A percentile compares a stretch with the other conserved stretches of the same genome.
phyloP scores from a whole-genome alignment of 2,888 invertebrate genomes.

The Ptilodon capucinus region DNA sequence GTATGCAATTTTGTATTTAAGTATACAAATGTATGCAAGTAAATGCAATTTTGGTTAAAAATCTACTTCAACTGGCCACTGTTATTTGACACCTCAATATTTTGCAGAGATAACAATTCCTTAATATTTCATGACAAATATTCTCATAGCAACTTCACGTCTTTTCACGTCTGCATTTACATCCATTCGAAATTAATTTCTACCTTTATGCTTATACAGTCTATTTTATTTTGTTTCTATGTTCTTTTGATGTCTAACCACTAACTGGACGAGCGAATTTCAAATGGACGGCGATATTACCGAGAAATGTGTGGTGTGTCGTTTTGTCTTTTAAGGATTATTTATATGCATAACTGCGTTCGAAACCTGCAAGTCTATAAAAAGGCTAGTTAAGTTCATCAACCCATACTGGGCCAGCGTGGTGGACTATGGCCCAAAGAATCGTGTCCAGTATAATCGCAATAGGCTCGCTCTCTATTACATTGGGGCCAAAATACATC shows the following conservation, averaged over 20 bases:
- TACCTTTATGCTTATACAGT: neutral
- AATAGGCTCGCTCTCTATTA: too few relatives aligned
- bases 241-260: conserved; percentile 17
- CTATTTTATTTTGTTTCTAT: conserved; percentile 1
- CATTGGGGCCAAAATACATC: too few relatives aligned
- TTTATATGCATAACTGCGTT: neutral
- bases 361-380: too few relatives aligned
- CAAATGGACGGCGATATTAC: conserved; percentile 21
- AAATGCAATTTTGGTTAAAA: too few relatives aligned
- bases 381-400: too few relatives aligned
- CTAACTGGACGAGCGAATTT: conserved; percentile 14
- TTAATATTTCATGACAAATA: conserved; percentile 19
- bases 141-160: conserved; percentile 3
- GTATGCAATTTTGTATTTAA: too few relatives aligned
- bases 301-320: conserved; percentile 3
- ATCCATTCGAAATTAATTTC: neutral
- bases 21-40: too few relatives aligned
- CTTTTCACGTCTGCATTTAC: neutral
- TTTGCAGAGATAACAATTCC: conserved; percentile 6
- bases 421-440: too few relatives aligned
- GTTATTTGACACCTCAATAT: neutral
- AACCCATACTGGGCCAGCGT: too few relatives aligned
- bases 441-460: too few relatives aligned
- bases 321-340: conserved; percentile 11
- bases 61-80: neutral